phyloP scores from a whole-genome alignment of 1,140 invertebrate species.

The Meloidogyne floridensis region DNA sequence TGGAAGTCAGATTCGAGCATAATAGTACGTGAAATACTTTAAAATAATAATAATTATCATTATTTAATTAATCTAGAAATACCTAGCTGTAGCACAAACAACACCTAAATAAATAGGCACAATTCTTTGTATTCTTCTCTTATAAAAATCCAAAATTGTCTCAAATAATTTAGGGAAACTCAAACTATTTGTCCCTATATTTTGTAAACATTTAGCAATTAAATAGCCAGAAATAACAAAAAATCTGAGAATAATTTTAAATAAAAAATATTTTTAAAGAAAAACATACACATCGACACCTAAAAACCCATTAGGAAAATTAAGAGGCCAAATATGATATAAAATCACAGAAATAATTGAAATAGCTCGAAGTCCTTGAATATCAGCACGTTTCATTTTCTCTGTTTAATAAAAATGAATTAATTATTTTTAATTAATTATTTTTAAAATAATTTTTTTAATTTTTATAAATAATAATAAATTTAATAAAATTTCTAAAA shows the following conservation, averaged over 20 bases:
- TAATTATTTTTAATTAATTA: not conserved
- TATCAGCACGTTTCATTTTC: constrained; percentile 35
- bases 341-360: constrained; percentile 47
- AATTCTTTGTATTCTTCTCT: constrained; percentile 7
- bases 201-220: constrained; percentile 11
- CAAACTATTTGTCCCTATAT: not conserved
- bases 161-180: not conserved
- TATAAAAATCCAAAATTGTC: not conserved
- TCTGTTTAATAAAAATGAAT: not conserved
- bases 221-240: constrained; percentile 9
- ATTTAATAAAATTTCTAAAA: too few relatives aligned
- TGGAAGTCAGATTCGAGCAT: constrained; percentile 37
- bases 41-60: not conserved
- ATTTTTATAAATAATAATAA: not conserved
- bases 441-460: not conserved
- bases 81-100: not conserved
- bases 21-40: constrained; percentile 27
- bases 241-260: not conserved
- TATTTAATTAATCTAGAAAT: constrained; percentile 1
- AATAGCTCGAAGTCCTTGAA: constrained; percentile 50
- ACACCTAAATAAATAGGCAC: not conserved
- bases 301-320: constrained; percentile 48
- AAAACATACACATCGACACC: constrained; percentile 49
- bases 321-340: constrained; percentile 52
- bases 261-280: not conserved